Percentiles rank a stretch among this genome's conserved stretches.
phyloP scores from a whole-genome alignment of 1,140 invertebrate genomes.

The Paralvinella palmiformis region DNA sequence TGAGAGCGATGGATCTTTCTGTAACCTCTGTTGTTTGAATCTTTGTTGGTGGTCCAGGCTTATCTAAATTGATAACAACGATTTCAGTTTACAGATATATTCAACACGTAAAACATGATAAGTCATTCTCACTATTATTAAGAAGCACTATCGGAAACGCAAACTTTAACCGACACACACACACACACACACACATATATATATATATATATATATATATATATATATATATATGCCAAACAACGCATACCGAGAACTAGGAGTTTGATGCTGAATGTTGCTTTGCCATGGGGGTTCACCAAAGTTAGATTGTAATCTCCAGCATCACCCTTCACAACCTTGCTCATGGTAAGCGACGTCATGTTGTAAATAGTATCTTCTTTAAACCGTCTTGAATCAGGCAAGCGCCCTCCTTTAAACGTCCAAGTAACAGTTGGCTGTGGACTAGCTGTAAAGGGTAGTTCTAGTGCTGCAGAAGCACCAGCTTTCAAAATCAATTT shows the following conservation, averaged over 20 bases:
- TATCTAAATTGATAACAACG: conserved; percentile 9
- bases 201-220: neutral
- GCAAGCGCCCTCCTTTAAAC: conserved; percentile 40
- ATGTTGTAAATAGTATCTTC: conserved; percentile 45
- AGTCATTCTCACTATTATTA: too few species aligned
- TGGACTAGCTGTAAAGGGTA: conserved; percentile 67
- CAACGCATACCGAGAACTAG: conserved; percentile 28
- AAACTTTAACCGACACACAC: too few species aligned
- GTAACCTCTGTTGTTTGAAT: conserved; percentile 88
- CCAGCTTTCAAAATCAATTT: conserved; percentile 18
- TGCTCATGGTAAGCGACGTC: conserved; percentile 41
- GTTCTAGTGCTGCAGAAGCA: conserved; percentile 49
- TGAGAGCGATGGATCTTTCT: conserved; percentile 85
- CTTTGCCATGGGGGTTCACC: conserved; percentile 42
- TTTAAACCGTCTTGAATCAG: conserved; percentile 42
- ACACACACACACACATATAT: neutral
- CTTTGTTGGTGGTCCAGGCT: conserved; percentile 83
- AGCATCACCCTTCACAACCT: conserved; percentile 39
- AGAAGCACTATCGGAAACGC: too few species aligned
- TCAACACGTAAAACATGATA: neutral
- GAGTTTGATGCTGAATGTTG: conserved; percentile 40
- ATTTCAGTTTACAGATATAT: neutral
- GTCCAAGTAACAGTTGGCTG: conserved; percentile 70
- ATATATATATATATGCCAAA: neutral
- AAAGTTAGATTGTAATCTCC: conserved; percentile 44